These are phyloP conservation scores for Sminthopsis crassicaudata DNA, from an alignment of 2,113 vertebrate genomes.

Conservation along the genomic window DNA sequence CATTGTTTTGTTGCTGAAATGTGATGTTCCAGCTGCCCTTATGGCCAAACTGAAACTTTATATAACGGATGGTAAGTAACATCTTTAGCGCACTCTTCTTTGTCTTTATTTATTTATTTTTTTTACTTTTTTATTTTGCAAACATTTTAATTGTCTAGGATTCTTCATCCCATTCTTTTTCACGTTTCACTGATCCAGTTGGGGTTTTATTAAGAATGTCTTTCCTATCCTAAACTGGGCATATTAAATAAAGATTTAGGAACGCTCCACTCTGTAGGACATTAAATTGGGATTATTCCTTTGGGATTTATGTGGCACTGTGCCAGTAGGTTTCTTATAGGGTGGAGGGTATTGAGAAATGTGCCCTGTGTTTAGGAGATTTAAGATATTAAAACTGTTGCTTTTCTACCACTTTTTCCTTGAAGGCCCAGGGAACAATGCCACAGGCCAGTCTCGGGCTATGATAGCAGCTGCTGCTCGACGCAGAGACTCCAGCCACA, in stretches of 20 bases:
- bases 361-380: neutral
- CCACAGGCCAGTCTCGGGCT: conserved; percentile 90
- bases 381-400: neutral
- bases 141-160: neutral
- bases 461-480: conserved; percentile 91
- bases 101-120: neutral
- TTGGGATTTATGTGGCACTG: neutral
- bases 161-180: conserved; percentile 10
- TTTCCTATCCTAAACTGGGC: neutral
- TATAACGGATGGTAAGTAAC: conserved; percentile 86
- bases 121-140: conserved; percentile 33
- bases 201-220: neutral
- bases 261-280: rapidly evolving
- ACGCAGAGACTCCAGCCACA: conserved; percentile 93
- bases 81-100: conserved; percentile 60
- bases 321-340: neutral
- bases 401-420: neutral
- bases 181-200: neutral
- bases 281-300: neutral
- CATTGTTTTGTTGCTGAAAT: conserved; percentile 78
- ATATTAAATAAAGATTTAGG: neutral
- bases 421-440: conserved; percentile 87
- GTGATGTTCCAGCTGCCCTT: conserved; percentile 81
- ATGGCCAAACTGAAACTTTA: conserved; percentile 87
- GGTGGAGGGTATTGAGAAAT: rapidly evolving